Evolutionary conservation across 2,888 invertebrate genomes (phyloP), one percentile per base, ranked within the genome.

Genomic region (Amphimallon solstitiale): DNA sequence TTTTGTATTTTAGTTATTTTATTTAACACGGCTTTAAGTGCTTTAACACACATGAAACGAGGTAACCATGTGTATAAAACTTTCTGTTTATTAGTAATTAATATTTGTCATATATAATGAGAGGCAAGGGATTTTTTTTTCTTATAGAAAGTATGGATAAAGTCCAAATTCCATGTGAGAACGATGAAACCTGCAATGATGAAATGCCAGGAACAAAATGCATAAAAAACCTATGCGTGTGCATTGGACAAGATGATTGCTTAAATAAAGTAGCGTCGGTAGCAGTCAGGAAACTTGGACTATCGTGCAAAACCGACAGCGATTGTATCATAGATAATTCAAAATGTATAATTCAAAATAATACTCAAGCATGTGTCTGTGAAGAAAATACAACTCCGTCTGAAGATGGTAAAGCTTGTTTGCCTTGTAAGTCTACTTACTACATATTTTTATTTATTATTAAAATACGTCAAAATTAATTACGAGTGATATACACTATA

Each of bases 251-350:
- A 38, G 49, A 34, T 14, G 40, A 23, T 2, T 68, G 68, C 12
- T 5, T 29, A 29, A 5, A 29, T 3, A 5, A 9, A 29, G 23
- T 12, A 14, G 21, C 10, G 2, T 38, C 51, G 2, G n/a, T 35
- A 2, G 52, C 29, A 5, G 75, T 75, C 7, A 75, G 71, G 15
- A 75, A 74, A 73, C 68, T 80, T 23, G 79, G 77, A 7, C 72
- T 71, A 66, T 51, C 61, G 21, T 80, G 80, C 67, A 69, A 60
- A 5, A 60, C 54, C 1, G 48, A 69, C 3, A 23, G 59, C 2
- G 73, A 76, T 10, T 80, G 80, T 60, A 74, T 74, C 38, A 74
- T 78, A 23, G 72, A 72, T 10, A 62, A 72, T 60, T 72, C 78
- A 1, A 51, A 68, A 38, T 79, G 79, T 46, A 68, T 68, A 3